Percentiles rank a stretch among this genome's conserved stretches.
These are phyloP conservation scores for Ranitomeya imitator DNA, from an alignment of 2,113 vertebrate genomes.

Conservation along the genomic window DNA sequence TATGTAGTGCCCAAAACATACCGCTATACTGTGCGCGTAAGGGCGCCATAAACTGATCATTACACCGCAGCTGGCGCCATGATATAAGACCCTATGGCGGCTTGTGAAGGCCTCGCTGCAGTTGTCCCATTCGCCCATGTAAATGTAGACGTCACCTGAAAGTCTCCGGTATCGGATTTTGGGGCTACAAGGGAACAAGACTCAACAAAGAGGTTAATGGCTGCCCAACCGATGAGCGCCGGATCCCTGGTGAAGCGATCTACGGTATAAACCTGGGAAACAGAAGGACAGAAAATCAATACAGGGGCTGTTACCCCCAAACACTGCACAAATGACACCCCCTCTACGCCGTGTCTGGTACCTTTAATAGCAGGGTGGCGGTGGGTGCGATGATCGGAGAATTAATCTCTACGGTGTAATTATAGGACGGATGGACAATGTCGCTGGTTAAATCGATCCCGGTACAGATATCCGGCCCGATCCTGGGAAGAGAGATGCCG, in stretches of 20 bases:
- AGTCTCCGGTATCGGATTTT: slow-evolving; percentile 31
- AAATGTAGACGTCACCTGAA: slow-evolving; percentile 46
- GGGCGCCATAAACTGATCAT: too few relatives aligned
- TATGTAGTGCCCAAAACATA: too few relatives aligned
- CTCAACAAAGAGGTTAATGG: slow-evolving; percentile 62
- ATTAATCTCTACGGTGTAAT: slow-evolving; percentile 52
- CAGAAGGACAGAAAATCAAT: background rate
- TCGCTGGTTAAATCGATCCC: slow-evolving; percentile 60
- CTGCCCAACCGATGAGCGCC: slow-evolving; percentile 62
- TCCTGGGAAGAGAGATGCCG: slow-evolving; percentile 36
- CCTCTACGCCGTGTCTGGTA: background rate
- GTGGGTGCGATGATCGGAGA: slow-evolving; percentile 51
- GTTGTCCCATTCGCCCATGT: too few relatives aligned
- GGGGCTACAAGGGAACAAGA: slow-evolving; percentile 57
- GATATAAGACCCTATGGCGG: too few relatives aligned
- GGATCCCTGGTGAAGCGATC: slow-evolving; percentile 50
- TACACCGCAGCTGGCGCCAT: too few relatives aligned
- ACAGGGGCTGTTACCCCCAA: background rate
- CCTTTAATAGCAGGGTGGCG: slow-evolving; percentile 62
- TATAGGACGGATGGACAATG: slow-evolving; percentile 61
- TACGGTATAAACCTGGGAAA: slow-evolving; percentile 59
- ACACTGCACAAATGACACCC: background rate
- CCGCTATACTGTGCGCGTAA: too few relatives aligned
- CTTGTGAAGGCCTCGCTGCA: too few relatives aligned
- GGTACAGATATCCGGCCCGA: slow-evolving; percentile 61